Base-by-base conservation (phyloP, 2,888 invertebrate genomes). In the Rhyacophila evoluta region DNA sequence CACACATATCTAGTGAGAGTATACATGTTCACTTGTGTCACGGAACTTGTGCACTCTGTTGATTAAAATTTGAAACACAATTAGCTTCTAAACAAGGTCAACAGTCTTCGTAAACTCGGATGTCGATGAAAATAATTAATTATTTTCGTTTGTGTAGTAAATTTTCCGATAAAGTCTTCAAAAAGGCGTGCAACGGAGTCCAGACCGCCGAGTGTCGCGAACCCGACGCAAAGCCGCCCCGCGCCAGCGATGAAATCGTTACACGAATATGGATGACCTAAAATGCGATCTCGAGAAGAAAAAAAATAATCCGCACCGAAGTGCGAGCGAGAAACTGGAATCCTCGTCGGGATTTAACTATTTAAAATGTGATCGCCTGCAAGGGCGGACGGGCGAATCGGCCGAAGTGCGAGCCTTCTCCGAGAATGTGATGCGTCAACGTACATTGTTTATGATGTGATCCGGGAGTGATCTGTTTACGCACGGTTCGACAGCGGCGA, bases 251-350 rank as follows among this genome's bases (percentile, higher is more conserved):
- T 77, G 89, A 89, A 89, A 89, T 88, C 89, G 89, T 89, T 89
- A 89, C 89, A 89, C 89, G 89, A 89, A 89, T 89, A 89, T 89
- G 89, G 89, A 89, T 90, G 89, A 90, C 89, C 89, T 90, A 89
- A 89, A 90, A 90, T 89, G 88, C 88, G 89, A 89, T 88, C 89
- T 89, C 87, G 87, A 88, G 86, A 88, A 89, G 88, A 89, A 87
- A 89, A 87, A 88, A 89, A 88, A 89, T 88, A 88, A 88, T 87
- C 87, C 86, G 86, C 85, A 87, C 87, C 85, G 85, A 87, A 86
- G 88, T 88, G 88, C 86, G 86, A 85, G 85, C 83, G 84, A 29
- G 67, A 73, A 79, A 73, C 75, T 73, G 76, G 79, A 76, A 74
- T 85, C 84, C 84, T 86, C 84, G 84, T 86, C 86, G 85, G 84